A percentile compares a stretch with the other conserved stretches of the same genome.
Conservation (phyloP, 2,113 vertebrate species). For the Alosa alosa region DNA sequence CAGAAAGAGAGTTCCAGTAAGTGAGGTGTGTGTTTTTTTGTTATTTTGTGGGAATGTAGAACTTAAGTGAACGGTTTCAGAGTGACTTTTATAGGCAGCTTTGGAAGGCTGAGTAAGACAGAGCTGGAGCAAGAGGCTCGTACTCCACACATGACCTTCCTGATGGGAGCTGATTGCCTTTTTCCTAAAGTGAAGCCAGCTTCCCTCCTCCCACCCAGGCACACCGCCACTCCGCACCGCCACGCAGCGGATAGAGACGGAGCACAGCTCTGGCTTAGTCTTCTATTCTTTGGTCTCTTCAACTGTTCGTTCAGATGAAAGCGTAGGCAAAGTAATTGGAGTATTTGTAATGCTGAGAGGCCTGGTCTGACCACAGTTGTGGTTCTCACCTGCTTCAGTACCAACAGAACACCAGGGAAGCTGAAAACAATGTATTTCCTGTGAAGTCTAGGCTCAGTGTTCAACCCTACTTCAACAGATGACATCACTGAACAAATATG, state of each 20-base stretch:
- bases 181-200: conserved; percentile 34
- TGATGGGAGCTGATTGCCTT: conserved; percentile 23
- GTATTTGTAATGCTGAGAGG: neutral
- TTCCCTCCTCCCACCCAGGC: neutral
- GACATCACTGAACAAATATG: neutral
- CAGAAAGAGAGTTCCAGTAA: neutral
- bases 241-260: neutral
- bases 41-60: neutral
- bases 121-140: neutral
- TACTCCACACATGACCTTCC: conserved; percentile 13
- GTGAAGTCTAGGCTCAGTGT: neutral
- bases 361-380: neutral
- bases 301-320: neutral
- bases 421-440: neutral
- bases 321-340: neutral
- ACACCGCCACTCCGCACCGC: conserved; percentile 9
- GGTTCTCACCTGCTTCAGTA: neutral
- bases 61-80: conserved; percentile 1
- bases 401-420: neutral
- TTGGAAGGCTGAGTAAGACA: neutral
- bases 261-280: neutral
- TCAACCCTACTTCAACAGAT: neutral
- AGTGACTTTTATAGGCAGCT: neutral
- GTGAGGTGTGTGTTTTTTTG: neutral
- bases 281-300: neutral